Conservation (phyloP, 2,888 invertebrate species). For the Monopis laevigella region DNA sequence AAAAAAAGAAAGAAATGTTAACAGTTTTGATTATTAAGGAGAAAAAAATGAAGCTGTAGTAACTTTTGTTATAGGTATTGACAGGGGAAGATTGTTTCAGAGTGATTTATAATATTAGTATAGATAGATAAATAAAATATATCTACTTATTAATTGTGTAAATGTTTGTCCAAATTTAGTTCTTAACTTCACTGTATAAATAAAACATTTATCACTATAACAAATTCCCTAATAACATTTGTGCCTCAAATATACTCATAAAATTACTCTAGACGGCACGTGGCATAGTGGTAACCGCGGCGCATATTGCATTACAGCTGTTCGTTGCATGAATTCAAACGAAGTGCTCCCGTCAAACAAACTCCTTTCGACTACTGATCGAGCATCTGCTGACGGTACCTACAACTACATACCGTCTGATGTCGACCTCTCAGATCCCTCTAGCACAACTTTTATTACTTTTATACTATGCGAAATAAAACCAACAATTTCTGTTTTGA, state of each 20-base stretch:
- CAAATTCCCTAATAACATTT: slow-evolving; percentile 5
- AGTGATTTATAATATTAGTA: no score
- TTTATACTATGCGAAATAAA: slow-evolving; percentile 7
- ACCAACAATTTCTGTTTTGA: slow-evolving; percentile 1
- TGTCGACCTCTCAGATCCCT: slow-evolving; percentile 2
- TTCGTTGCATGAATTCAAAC: slow-evolving; percentile 11
- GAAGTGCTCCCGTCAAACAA: slow-evolving; percentile 8
- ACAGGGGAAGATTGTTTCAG: no score
- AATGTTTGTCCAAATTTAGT: no score
- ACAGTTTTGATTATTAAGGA: no score
- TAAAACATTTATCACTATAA: no score
- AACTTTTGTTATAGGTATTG: no score
- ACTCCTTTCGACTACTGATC: slow-evolving; percentile 7
- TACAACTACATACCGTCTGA: neutral
- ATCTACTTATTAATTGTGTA: no score
- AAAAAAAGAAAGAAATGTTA: no score
- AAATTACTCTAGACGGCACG: slow-evolving; percentile 2
- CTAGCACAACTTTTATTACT: slow-evolving; percentile 8
- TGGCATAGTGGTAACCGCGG: slow-evolving; percentile 1
- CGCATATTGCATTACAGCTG: slow-evolving; percentile 14
- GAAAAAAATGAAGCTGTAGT: no score
- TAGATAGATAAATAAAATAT: no score
- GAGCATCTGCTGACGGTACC: neutral
- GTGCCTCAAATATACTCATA: neutral
- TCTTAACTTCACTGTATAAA: no score